Evolutionary conservation across 2,888 invertebrate genomes (phyloP).

Genomic region (Aphrophora alni): DNA sequence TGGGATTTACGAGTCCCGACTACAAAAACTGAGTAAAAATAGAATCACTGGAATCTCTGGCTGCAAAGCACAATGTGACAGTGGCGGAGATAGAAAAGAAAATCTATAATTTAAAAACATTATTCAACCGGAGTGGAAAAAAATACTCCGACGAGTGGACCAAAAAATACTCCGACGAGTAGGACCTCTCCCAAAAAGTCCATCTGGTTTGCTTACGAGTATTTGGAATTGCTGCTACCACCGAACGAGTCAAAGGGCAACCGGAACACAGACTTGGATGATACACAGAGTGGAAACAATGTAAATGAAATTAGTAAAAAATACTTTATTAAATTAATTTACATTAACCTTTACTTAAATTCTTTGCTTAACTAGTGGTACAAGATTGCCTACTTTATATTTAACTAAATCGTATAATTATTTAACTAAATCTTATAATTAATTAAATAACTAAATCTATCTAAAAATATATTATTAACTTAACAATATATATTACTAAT

Average conservation of each 20-base stretch:
- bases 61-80: neutral
- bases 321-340: neutral
- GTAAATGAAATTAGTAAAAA: neutral
- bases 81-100: neutral
- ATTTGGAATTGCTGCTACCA: neutral
- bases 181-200: neutral
- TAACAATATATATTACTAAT: too few species aligned
- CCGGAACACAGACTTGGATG: neutral
- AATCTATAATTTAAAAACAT: neutral
- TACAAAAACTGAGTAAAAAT: neutral
- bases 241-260: neutral
- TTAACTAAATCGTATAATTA: too few species aligned
- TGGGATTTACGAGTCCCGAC: neutral
- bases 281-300: neutral
- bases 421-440: too few species aligned
- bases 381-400: too few species aligned
- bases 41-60: neutral
- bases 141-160: neutral
- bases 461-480: too few species aligned
- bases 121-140: neutral
- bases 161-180: neutral
- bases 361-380: too few species aligned
- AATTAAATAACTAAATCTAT: too few species aligned
- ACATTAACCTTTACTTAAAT: too few species aligned
- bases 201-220: neutral